Conservation (phyloP, 2,113 vertebrate genomes). For the Fregata magnificens region DNA sequence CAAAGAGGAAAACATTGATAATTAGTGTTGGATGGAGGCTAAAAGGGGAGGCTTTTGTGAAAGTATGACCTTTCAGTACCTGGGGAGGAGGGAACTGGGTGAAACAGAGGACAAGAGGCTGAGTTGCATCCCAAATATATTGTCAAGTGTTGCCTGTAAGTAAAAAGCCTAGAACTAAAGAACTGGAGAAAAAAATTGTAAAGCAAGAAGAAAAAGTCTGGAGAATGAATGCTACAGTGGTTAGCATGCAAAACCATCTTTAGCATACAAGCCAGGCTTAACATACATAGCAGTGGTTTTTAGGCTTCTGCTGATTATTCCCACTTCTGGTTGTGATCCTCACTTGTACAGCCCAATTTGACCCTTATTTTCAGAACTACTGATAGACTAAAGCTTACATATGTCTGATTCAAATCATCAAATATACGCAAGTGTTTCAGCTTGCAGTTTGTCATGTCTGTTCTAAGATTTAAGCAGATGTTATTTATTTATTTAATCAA, state of each 20-base stretch:
- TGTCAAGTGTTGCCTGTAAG: not conserved
- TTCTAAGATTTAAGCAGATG: conserved; percentile 21
- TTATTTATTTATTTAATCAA: conserved; percentile 38
- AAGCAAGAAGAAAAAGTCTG: not conserved
- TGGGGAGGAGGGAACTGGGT: not conserved
- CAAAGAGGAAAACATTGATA: not conserved
- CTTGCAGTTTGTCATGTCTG: not conserved
- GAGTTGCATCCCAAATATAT: not conserved
- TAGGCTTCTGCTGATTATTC: not conserved
- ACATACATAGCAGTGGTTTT: not conserved
- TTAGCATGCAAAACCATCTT: not conserved
- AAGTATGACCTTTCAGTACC: not conserved
- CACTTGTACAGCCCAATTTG: not conserved
- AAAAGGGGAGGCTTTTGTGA: not conserved
- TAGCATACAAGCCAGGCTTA: not conserved
- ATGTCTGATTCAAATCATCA: not conserved
- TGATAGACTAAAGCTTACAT: not conserved
- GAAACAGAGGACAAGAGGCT: not conserved
- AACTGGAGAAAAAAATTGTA: not conserved
- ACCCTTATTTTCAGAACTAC: not conserved
- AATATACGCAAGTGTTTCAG: not conserved
- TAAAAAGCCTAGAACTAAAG: not conserved
- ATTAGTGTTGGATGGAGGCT: not conserved
- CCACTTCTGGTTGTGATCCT: not conserved
- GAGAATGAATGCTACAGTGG: not conserved